Evolutionary conservation across 1,140 invertebrate species (phyloP).

Genomic region (Heliconius eleuchia): DNA sequence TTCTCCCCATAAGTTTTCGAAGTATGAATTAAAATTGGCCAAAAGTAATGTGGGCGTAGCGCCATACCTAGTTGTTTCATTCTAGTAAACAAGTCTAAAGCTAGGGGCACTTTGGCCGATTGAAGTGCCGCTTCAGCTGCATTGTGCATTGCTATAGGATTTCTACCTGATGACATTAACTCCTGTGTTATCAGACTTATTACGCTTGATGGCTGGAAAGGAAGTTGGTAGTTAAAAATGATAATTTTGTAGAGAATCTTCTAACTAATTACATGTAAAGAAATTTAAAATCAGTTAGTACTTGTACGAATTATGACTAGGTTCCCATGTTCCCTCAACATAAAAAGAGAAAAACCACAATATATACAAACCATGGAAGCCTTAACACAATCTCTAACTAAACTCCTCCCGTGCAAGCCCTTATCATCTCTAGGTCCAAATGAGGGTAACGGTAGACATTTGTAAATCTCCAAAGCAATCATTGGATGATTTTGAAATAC

Average conservation of each 20-base stretch:
- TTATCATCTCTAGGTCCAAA: conserved; percentile 72
- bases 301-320: too few species aligned
- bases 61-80: conserved; percentile 76
- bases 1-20: conserved; percentile 72
- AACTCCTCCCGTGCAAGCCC: conserved; percentile 67
- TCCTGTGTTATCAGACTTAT: conserved; percentile 66
- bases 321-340: not conserved
- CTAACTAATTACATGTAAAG: too few species aligned
- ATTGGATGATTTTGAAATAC: conserved; percentile 73
- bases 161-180: conserved; percentile 65
- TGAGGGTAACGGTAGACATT: conserved; percentile 66
- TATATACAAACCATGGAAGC: conserved; percentile 47
- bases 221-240: not conserved
- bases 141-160: conserved; percentile 63
- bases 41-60: conserved; percentile 83
- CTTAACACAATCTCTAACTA: conserved; percentile 77
- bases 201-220: conserved; percentile 61
- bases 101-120: conserved; percentile 62
- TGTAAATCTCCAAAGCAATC: conserved; percentile 71
- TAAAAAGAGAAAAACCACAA: not conserved
- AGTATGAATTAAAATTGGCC: conserved; percentile 77
- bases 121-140: conserved; percentile 70
- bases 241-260: not conserved
- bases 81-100: conserved; percentile 73
- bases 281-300: too few species aligned